A percentile compares a stretch with the other conserved stretches of the same genome.
These are phyloP conservation scores for Philopotamus ludificatus DNA, from an alignment of 1,140 invertebrate species.

Conservation along the genomic window DNA sequence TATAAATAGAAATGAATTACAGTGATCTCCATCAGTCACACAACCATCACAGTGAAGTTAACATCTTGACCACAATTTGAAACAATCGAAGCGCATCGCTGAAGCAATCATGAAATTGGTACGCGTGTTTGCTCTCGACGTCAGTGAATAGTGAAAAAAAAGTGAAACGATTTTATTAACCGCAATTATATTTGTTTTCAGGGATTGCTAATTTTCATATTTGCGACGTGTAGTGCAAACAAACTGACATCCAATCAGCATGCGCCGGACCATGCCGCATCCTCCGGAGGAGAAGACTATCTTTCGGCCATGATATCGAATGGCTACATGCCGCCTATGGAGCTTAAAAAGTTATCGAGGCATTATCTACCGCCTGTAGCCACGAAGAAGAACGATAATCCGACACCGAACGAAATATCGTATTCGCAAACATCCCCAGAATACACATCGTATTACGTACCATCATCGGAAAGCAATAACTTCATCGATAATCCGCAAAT, in stretches of 20 bases:
- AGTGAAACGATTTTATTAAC: too few relatives aligned
- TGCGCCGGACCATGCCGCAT: neutral
- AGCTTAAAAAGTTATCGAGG: neutral
- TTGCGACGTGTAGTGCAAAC: neutral
- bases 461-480: too few relatives aligned
- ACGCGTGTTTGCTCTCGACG: neutral
- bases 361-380: too few relatives aligned
- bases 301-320: neutral
- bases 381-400: too few relatives aligned
- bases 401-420: too few relatives aligned
- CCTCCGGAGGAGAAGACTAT: neutral
- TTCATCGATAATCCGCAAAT: too few relatives aligned
- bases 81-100: slow-evolving; percentile 4
- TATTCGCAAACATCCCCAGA: too few relatives aligned
- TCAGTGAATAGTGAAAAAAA: slow-evolving; percentile 5
- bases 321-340: neutral
- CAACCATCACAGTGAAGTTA: slow-evolving; percentile 17
- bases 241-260: neutral
- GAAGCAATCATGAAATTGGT: slow-evolving; percentile 20
- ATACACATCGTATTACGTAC: too few relatives aligned
- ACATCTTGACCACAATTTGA: slow-evolving; percentile 7
- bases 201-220: slow-evolving; percentile 1
- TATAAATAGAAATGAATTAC: slow-evolving; percentile 5
- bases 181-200: slow-evolving; percentile 2
- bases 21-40: slow-evolving; percentile 25